These are phyloP conservation scores for Carcinoscorpius rotundicauda DNA, from an alignment of 1,140 invertebrate genomes.

Conservation along the genomic window DNA sequence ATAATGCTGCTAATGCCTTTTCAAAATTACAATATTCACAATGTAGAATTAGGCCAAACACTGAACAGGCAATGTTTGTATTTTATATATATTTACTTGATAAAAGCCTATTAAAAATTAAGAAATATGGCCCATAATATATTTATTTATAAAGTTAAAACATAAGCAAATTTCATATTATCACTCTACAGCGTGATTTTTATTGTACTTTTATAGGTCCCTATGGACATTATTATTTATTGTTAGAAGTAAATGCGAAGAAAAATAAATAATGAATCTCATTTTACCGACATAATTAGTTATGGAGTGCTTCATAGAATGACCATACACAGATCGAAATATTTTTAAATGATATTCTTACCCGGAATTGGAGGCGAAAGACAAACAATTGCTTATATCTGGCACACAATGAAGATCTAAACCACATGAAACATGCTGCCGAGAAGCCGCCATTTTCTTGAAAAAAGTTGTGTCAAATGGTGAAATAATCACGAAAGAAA, in stretches of 20 bases:
- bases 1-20: too few relatives aligned
- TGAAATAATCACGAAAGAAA: too few relatives aligned
- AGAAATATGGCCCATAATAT: too few relatives aligned
- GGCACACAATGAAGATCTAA: constrained; percentile 35
- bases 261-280: neutral
- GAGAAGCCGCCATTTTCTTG: neutral
- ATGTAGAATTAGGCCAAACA: too few relatives aligned
- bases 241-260: neutral
- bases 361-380: constrained; percentile 27
- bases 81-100: too few relatives aligned
- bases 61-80: too few relatives aligned
- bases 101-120: too few relatives aligned
- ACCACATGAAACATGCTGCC: constrained; percentile 36
- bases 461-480: too few relatives aligned
- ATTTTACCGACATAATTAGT: neutral
- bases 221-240: neutral
- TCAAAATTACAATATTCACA: too few relatives aligned
- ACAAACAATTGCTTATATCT: constrained; percentile 34
- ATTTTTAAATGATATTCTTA: constrained; percentile 13
- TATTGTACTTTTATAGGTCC: constrained; percentile 8
- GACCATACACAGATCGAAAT: neutral
- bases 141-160: too few relatives aligned
- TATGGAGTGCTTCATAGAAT: neutral
- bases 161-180: neutral
- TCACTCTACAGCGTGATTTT: neutral